phyloP scores from a whole-genome alignment of 2,113 vertebrate genomes.

The Neotoma lepida region DNA sequence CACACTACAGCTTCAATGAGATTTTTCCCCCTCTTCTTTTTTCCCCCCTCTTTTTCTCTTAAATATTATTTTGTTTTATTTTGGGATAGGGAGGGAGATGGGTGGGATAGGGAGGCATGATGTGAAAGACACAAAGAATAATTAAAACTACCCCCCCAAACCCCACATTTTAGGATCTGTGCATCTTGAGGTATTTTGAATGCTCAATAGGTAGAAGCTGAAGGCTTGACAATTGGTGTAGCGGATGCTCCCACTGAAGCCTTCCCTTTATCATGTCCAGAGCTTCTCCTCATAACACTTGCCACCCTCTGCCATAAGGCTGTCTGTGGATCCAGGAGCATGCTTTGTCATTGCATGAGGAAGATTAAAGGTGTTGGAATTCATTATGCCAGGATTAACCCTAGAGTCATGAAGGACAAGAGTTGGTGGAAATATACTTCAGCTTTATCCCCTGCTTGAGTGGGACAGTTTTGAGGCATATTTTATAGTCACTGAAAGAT shows the following conservation, averaged over 20 bases:
- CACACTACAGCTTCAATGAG: not conserved
- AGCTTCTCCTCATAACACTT: constrained; percentile 3
- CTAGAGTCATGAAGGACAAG: constrained; percentile 18
- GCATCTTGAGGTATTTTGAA: constrained; percentile 12
- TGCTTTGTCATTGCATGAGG: not conserved
- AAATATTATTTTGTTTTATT: not conserved
- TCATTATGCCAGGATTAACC: constrained; percentile 1
- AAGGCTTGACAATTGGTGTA: constrained; percentile 33
- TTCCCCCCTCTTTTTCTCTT: not conserved
- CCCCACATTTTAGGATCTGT: constrained; percentile 13
- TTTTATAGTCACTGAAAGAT: constrained; percentile 3
- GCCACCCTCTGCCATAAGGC: not conserved
- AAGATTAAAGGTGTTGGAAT: not conserved
- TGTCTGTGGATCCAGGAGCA: not conserved
- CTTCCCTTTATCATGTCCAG: not conserved
- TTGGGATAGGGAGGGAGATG: not conserved
- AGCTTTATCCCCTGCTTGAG: not conserved
- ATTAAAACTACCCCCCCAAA: constrained; percentile 36
- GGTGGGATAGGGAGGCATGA: not conserved
- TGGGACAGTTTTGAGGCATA: constrained; percentile 28
- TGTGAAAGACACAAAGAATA: not conserved
- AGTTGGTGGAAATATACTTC: constrained; percentile 24
- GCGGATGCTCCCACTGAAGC: not conserved
- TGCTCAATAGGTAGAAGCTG: constrained; percentile 48
- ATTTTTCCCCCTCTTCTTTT: not conserved